Conservation (phyloP, 2,797 vertebrate species). For the Amazona ochrocephala region DNA sequence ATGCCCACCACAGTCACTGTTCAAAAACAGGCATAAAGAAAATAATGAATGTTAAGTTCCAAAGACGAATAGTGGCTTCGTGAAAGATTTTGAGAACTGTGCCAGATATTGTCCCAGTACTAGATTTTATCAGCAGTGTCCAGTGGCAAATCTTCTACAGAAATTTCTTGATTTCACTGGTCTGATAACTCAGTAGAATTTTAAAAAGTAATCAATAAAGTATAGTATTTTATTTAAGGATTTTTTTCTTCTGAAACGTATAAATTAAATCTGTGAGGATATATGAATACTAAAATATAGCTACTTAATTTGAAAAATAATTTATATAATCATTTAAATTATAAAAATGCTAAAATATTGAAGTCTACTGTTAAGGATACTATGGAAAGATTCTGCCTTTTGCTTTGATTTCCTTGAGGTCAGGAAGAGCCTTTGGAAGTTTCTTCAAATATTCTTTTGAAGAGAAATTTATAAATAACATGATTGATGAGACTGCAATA, state of each 20-base stretch:
- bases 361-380: not conserved
- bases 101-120: not conserved
- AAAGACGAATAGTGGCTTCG: fast-evolving
- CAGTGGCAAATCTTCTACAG: not conserved
- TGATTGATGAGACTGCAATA: no score
- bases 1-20: not conserved
- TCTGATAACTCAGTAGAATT: not conserved
- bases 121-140: not conserved
- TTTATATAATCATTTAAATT: not conserved
- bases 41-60: not conserved
- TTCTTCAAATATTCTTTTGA: not conserved
- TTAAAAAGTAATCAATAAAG: not conserved
- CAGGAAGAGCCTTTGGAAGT: not conserved
- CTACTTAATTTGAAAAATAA: not conserved
- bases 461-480: not conserved
- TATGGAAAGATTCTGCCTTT: not conserved
- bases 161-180: not conserved
- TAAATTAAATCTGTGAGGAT: not conserved
- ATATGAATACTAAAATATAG: not conserved
- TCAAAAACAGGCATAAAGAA: not conserved
- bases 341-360: not conserved
- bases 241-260: not conserved
- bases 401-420: not conserved
- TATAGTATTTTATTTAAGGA: not conserved
- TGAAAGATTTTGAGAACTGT: not conserved